These are phyloP conservation scores for Diprion similis DNA, from an alignment of 1,140 invertebrate species.

Conservation along the genomic window DNA sequence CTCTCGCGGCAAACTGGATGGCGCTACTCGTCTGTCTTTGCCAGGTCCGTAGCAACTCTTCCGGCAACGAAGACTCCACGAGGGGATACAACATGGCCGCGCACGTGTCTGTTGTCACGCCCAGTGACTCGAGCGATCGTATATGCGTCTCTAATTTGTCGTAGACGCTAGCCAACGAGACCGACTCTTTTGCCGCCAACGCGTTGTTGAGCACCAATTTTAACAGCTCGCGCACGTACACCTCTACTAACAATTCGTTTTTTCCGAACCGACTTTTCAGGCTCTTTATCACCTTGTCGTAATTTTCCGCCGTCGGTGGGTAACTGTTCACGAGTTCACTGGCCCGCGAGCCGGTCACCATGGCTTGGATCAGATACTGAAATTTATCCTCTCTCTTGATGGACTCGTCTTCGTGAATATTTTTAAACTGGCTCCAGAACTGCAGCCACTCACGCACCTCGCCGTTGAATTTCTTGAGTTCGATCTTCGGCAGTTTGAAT, in stretches of 20 bases:
- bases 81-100: constrained; percentile 42
- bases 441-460: constrained; percentile 44
- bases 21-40: constrained; percentile 24
- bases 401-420: constrained; percentile 43
- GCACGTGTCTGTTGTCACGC: constrained; percentile 41
- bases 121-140: constrained; percentile 38
- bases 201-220: constrained; percentile 32
- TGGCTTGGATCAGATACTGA: constrained; percentile 34
- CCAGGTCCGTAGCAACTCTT: constrained; percentile 39
- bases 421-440: constrained; percentile 49
- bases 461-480: constrained; percentile 44
- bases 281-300: constrained; percentile 18
- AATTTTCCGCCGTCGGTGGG: constrained; percentile 23
- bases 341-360: constrained; percentile 33
- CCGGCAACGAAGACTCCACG: constrained; percentile 46
- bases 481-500: constrained; percentile 39
- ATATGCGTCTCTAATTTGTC: constrained; percentile 45
- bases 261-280: constrained; percentile 30
- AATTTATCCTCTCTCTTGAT: constrained; percentile 41
- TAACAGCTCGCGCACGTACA: constrained; percentile 39
- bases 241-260: constrained; percentile 35
- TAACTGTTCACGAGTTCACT: constrained; percentile 28
- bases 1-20: neutral
- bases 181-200: constrained; percentile 9
- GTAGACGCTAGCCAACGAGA: constrained; percentile 29